Base-by-base conservation (phyloP, 1,140 invertebrate species). In the Drosophila ogumai region DNA sequence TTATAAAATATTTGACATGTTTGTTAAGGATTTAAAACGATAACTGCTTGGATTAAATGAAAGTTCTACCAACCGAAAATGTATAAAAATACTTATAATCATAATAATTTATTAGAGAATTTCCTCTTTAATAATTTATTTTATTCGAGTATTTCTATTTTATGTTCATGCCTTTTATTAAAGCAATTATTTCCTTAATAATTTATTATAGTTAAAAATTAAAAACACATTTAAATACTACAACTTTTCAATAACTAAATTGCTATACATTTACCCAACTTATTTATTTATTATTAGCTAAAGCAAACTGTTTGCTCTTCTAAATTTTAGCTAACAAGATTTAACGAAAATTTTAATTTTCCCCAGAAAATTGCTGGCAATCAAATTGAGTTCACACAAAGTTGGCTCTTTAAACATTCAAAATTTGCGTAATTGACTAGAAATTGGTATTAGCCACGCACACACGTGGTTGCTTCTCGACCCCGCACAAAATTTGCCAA, bases 371-470 rank as follows among this genome's bases (percentile, higher is more conserved):
- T 28, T 36, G 43, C 10, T 12, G 15, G 15, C 41, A 73, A 57
- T 75, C 72, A 55, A 58, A 65, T 65, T 75, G 56, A 38, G 68
- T 47, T 75, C 19, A 49, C 36, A 61, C 44, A 71, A 80, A 54
- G 46, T 65, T 50, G 17, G 25, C 50, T 79, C 71, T 63, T 61
- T 79, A 79, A 79, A 79, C 46, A 68, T 66, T 54, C 32, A 60
- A 81, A 58, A 58, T 75, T 75, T 75, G 41, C 72, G 73, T 75
- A 75, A 75, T 75, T 75, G 72, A 75, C 72, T 75, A 56, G 52
- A 75, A 75, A 75, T 72, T 72, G 52, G 69, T 50, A 72, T 72
- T 72, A 72, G 68, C 44, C 52, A 72, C 32, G 52, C 28, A 71
- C 66, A 72, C 71, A 58, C 52, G 61, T 58, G 72, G 38, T 38